These are phyloP conservation scores for Periophthalmus magnuspinnatus DNA, from an alignment of 2,797 vertebrate species.

Conservation along the genomic window DNA sequence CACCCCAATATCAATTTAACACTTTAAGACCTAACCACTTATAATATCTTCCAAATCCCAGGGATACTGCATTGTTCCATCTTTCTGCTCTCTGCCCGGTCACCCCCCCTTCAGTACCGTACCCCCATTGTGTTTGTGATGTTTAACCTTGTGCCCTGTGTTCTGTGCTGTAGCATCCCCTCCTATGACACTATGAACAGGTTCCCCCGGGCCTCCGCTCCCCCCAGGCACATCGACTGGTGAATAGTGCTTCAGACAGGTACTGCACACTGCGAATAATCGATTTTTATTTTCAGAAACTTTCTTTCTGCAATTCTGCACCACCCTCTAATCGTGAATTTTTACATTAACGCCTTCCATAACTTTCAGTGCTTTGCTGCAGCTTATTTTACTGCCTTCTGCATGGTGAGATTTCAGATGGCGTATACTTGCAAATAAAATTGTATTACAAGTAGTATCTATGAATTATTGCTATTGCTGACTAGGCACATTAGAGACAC, in stretches of 20 bases:
- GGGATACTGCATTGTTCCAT: background rate
- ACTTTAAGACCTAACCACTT: no score
- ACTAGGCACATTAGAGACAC: slow-evolving; percentile 35
- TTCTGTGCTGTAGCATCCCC: slow-evolving; percentile 67
- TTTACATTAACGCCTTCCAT: background rate
- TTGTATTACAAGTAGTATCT: slow-evolving; percentile 40
- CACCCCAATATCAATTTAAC: no score
- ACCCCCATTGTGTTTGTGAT: background rate
- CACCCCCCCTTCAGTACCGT: background rate
- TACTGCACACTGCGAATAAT: slow-evolving; percentile 48
- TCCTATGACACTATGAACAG: slow-evolving; percentile 81
- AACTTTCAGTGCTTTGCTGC: slow-evolving; percentile 41
- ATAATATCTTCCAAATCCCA: background rate
- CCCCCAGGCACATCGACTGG: slow-evolving; percentile 80
- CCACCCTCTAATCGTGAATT: no score
- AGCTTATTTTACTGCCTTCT: slow-evolving; percentile 61
- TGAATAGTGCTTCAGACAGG: slow-evolving; percentile 76
- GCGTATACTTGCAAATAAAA: slow-evolving; percentile 39
- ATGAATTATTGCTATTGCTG: slow-evolving; percentile 19
- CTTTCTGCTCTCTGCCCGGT: slow-evolving; percentile 54
- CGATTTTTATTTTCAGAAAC: slow-evolving; percentile 5
- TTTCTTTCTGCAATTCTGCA: slow-evolving; percentile 18
- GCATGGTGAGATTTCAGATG: slow-evolving; percentile 27
- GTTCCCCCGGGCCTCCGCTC: slow-evolving; percentile 80
- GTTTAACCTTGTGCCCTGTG: slow-evolving; percentile 34